Conservation (phyloP, 2,888 invertebrate genomes). For the Andrena camellia region DNA sequence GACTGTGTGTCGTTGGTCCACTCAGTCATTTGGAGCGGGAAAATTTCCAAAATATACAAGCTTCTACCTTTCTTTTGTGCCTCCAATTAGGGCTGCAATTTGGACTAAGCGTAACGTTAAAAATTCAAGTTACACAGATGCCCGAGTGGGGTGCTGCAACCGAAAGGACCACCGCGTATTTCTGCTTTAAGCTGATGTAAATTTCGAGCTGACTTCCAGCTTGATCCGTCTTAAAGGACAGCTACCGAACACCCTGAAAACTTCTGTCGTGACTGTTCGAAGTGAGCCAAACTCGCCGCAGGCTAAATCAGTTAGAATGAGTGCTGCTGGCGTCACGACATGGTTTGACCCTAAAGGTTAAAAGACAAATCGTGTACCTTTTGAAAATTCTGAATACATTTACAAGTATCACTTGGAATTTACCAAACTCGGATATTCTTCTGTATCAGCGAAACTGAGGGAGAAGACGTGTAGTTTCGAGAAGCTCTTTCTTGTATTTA, state of each 20-base stretch:
- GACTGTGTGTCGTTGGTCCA: neutral
- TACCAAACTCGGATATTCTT: no score
- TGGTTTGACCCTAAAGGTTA: neutral
- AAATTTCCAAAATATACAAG: neutral
- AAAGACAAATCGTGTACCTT: slow-evolving; percentile 11
- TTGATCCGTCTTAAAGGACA: neutral
- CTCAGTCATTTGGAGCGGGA: slow-evolving; percentile 6
- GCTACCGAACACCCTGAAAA: slow-evolving; percentile 3
- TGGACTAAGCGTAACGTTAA: neutral
- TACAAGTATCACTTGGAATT: no score
- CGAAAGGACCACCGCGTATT: no score
- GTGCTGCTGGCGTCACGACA: neutral
- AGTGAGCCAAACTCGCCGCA: slow-evolving; percentile 10
- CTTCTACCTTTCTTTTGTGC: no score
- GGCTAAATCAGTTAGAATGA: slow-evolving; percentile 19
- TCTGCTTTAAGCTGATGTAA: slow-evolving; percentile 17
- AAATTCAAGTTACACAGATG: neutral
- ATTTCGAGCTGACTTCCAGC: slow-evolving; percentile 7
- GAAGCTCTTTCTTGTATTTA: no score
- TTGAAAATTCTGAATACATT: neutral
- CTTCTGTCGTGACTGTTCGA: neutral
- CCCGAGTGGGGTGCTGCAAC: neutral
- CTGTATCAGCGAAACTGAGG: no score
- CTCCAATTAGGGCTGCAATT: neutral
- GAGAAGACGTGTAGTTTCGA: no score